A percentile compares a stretch with the other conserved stretches of the same genome.
Conservation (phyloP, 2,797 vertebrate species). For the Microcaecilia unicolor region DNA sequence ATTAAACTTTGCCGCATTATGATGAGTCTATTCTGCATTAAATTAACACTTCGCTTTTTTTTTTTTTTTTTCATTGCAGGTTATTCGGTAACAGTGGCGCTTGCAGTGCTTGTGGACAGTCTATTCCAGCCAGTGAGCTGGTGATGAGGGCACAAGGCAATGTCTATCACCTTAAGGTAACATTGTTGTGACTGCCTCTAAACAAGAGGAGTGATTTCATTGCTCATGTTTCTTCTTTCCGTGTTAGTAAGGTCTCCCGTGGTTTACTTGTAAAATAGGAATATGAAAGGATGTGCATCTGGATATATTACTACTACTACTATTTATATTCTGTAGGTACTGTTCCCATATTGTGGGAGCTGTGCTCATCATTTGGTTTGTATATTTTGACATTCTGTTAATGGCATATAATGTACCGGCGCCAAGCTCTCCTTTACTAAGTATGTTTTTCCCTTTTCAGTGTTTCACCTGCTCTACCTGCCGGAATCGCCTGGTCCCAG, state of each 20-base stretch:
- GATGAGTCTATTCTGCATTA: conserved; percentile 9
- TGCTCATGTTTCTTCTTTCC: neutral
- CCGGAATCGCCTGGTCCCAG: conserved; percentile 95
- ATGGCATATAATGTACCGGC: conserved; percentile 26
- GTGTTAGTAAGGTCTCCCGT: neutral
- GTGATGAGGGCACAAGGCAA: conserved; percentile 98
- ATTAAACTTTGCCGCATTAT: too few relatives aligned
- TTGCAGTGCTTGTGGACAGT: conserved; percentile 96
- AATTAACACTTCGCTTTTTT: too few relatives aligned
- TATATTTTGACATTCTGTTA: conserved; percentile 24
- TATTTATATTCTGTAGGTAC: too few relatives aligned
- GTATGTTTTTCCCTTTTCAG: conserved; percentile 48
- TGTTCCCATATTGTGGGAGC: conserved; percentile 12
- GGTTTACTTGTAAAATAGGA: too few relatives aligned
- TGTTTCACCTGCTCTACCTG: conserved; percentile 98
- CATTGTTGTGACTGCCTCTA: accelerated
- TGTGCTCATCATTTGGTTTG: conserved; percentile 11
- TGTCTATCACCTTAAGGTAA: conserved; percentile 98
- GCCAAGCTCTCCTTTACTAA: conserved; percentile 8
- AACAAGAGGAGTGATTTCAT: neutral
- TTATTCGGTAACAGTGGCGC: conserved; percentile 97
- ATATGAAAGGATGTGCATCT: too few relatives aligned
- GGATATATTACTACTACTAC: too few relatives aligned
- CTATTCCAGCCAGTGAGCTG: conserved; percentile 94
- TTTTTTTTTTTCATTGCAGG: conserved; percentile 57